A percentile compares a stretch with the other conserved stretches of the same genome.
Conservation (phyloP, 1,140 invertebrate genomes). For the Diabrotica virgifera region DNA sequence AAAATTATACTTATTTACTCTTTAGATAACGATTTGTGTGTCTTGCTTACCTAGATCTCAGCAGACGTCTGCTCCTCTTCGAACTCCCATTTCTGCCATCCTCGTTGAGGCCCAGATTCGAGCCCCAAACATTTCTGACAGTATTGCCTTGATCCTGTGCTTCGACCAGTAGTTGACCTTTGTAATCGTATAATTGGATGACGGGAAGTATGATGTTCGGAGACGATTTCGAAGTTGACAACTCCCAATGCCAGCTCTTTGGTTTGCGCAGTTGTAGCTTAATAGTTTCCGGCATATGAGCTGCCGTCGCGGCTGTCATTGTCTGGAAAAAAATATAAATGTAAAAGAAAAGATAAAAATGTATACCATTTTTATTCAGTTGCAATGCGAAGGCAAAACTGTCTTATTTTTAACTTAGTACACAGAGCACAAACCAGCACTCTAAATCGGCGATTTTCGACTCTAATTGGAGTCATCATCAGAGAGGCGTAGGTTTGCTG, state of each 20-base stretch:
- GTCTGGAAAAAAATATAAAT: constrained; percentile 4
- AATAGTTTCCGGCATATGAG: constrained; percentile 41
- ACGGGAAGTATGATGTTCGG: constrained; percentile 51
- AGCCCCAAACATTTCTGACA: constrained; percentile 36
- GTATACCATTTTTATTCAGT: too few relatives aligned
- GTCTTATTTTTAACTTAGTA: too few relatives aligned
- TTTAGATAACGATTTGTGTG: too few relatives aligned
- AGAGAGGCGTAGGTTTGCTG: too few relatives aligned
- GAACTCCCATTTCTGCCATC: neutral
- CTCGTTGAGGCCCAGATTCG: neutral
- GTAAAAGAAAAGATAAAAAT: neutral
- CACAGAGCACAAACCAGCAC: too few relatives aligned
- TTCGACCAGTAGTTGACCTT: constrained; percentile 50
- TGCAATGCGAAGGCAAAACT: too few relatives aligned
- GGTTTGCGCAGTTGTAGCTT: constrained; percentile 52
- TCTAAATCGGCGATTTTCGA: too few relatives aligned
- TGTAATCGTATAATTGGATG: constrained; percentile 51
- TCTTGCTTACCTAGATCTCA: constrained; percentile 11
- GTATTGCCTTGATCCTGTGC: constrained; percentile 40
- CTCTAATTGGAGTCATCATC: too few relatives aligned
- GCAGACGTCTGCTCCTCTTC: constrained; percentile 3
- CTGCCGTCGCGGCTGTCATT: constrained; percentile 24
- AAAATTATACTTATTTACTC: too few relatives aligned
- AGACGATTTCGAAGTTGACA: constrained; percentile 54
- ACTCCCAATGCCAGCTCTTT: constrained; percentile 54